phyloP scores from a whole-genome alignment of 2,113 vertebrate genomes.

The Uria aalge region DNA sequence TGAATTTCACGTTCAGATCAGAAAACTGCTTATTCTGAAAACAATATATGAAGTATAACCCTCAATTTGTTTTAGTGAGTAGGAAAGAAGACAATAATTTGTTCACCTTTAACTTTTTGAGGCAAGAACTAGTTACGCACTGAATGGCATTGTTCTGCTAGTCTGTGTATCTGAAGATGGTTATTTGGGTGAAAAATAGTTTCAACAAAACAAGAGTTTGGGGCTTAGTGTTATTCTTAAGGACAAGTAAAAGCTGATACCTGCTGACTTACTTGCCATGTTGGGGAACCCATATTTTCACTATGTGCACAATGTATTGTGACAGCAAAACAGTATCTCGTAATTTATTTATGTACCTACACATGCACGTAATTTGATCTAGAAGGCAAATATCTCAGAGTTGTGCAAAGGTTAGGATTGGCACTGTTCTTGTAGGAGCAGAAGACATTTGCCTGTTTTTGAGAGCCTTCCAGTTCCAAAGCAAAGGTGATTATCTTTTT shows the following conservation, averaged over 20 bases:
- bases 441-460: background rate
- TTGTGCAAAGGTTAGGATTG: background rate
- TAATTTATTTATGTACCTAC: background rate
- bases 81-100: background rate
- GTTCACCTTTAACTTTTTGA: background rate
- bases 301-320: background rate
- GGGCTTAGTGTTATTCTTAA: background rate
- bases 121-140: background rate
- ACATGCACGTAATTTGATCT: background rate
- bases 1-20: background rate
- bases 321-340: constrained; percentile 9
- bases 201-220: background rate
- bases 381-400: background rate
- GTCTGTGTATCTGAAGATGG: background rate
- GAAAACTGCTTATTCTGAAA: background rate
- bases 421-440: background rate
- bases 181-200: background rate
- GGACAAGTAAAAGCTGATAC: background rate
- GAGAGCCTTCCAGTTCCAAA: background rate
- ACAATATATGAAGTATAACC: background rate
- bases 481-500: background rate
- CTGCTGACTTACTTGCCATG: background rate
- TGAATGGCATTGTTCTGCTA: background rate
- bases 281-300: background rate
- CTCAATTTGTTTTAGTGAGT: background rate